phyloP scores from a whole-genome alignment of 2,888 invertebrate species.

The Anagyrus pseudococci region DNA sequence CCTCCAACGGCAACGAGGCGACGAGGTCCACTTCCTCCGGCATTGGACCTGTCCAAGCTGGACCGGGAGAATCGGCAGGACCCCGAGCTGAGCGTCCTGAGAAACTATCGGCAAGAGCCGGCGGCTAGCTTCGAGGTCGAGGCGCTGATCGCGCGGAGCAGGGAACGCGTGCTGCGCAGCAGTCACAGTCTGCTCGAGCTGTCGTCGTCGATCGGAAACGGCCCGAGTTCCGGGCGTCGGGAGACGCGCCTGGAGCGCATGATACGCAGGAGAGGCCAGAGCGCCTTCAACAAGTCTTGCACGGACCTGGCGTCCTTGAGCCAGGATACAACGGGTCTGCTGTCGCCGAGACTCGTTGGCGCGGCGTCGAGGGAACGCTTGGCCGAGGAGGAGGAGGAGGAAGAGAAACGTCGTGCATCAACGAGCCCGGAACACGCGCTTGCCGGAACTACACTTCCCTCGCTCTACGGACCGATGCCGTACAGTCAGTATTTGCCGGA shows the following conservation, averaged over 20 bases:
- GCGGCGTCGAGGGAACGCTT: slow-evolving; percentile 31
- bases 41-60: slow-evolving; percentile 43
- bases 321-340: slow-evolving; percentile 38
- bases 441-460: slow-evolving; percentile 69
- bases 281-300: slow-evolving; percentile 44
- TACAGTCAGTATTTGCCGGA: slow-evolving; percentile 72
- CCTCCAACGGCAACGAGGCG: slow-evolving; percentile 9
- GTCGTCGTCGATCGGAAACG: slow-evolving; percentile 26
- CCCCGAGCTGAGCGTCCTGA: slow-evolving; percentile 33
- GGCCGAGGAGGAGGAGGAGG: slow-evolving; percentile 30
- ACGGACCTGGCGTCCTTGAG: slow-evolving; percentile 38
- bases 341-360: slow-evolving; percentile 53
- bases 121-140: slow-evolving; percentile 7
- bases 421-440: slow-evolving; percentile 43
- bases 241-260: slow-evolving; percentile 29
- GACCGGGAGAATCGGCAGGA: slow-evolving; percentile 44
- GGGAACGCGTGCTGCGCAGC: slow-evolving; percentile 37
- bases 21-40: slow-evolving; percentile 39
- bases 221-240: slow-evolving; percentile 24
- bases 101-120: neutral
- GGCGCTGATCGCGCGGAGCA: slow-evolving; percentile 9
- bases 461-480: slow-evolving; percentile 77
- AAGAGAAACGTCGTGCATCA: slow-evolving; percentile 42
- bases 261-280: slow-evolving; percentile 23
- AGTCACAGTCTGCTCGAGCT: slow-evolving; percentile 45